Evolutionary conservation across 2,113 vertebrate genomes (phyloP), one percentile per base, ranked within the genome.

Genomic region (Festucalex cinctus): DNA sequence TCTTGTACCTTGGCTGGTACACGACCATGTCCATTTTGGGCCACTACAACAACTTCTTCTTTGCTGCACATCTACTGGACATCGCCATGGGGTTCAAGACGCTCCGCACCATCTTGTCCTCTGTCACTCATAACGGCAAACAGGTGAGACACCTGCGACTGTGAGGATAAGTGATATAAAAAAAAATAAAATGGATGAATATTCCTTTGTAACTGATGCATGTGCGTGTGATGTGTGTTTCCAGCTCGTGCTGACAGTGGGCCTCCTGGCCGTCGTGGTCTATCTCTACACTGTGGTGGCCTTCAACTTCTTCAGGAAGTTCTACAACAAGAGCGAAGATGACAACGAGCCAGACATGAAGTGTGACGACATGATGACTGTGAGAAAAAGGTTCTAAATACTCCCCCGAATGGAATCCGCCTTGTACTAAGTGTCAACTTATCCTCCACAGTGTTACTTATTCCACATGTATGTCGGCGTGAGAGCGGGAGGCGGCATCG

Each of bases 71-170:
- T 58, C 90, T 99, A 24, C 84, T 99, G 80, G 97, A 99, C 77
- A 99, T 99, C 3, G 97, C 97, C 17, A 99, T 99, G 97, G 97
- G 97, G 60, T 99, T 99, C 87, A 99, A 99, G 89, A 99, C 97
- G 0, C 66, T 99, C 39, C 85, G 97, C 83, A 99, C 97, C 26
- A 99, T 99, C 81, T 87, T 99, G 13, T 99, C 97, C 74, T 99
- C 97, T 20, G 97, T 99, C 77, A 99, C 97, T 26, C 97, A 98
- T 83, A 99, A 99, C 0, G 97, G 97, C 83, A 99, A 99, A 91
- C 97, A 99, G 94, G 97, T 97, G 49, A 88, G 78, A 24, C 5
- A 10, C 43, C 70, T 82, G 66, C 44, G 41, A 39, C 13, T 53
- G 16, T 59, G 28, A 32, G 28, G 28, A 32, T 32, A 32, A 32